Percentiles rank a stretch among this genome's conserved stretches.
Evolutionary conservation across 2,113 vertebrate genomes (phyloP).

Genomic region (Campylomormyrus numenius): DNA sequence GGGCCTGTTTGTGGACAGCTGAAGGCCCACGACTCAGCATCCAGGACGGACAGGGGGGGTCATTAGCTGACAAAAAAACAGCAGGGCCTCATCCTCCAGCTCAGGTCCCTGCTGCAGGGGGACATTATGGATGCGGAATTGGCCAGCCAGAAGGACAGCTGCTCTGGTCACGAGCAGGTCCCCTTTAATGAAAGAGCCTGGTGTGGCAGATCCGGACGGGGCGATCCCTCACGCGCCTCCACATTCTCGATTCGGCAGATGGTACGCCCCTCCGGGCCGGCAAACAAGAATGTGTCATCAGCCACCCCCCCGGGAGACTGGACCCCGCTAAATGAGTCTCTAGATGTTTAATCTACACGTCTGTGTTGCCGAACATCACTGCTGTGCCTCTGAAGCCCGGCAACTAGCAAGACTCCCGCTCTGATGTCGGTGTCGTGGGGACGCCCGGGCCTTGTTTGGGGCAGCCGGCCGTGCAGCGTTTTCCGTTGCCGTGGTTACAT

Average conservation of each 20-base stretch:
- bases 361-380: not conserved
- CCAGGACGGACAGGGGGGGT: not conserved
- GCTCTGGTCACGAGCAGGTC: not conserved
- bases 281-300: not conserved
- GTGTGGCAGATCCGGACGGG: not conserved
- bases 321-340: not conserved
- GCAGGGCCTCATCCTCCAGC: not conserved
- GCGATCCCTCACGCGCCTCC: not conserved
- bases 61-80: not conserved
- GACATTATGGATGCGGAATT: not conserved
- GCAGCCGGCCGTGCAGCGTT: not conserved
- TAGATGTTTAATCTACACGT: not conserved
- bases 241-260: not conserved
- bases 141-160: not conserved
- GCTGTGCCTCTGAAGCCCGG: not conserved
- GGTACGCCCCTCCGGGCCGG: not conserved
- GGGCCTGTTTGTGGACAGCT: not conserved
- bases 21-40: not conserved
- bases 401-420: not conserved
- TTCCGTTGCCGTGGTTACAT: not conserved
- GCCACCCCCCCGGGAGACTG: not conserved
- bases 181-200: not conserved
- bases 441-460: not conserved
- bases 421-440: not conserved
- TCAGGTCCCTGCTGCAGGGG: not conserved